A percentile compares a stretch with the other conserved stretches of the same genome.
phyloP scores from a whole-genome alignment of 2,888 invertebrate species.

The Chrysotoxum bicinctum region DNA sequence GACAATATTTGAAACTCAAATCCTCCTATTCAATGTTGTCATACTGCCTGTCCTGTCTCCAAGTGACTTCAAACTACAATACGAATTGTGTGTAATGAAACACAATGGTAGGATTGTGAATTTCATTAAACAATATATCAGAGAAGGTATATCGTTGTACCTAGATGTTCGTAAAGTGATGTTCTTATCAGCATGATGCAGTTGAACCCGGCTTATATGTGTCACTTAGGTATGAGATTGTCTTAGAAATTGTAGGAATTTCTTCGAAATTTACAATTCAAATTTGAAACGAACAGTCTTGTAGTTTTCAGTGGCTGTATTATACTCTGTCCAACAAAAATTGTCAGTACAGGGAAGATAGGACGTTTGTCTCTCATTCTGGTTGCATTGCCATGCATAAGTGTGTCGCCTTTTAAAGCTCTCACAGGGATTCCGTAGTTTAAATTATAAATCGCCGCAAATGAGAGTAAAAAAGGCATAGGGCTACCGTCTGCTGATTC shows the following conservation, averaged over 20 bases:
- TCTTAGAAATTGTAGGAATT: not conserved
- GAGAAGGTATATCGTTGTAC: not conserved
- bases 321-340: no score
- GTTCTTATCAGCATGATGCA: not conserved
- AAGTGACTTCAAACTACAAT: slow-evolving; percentile 26
- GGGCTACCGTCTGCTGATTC: no score
- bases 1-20: not conserved
- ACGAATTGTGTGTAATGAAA: slow-evolving; percentile 31
- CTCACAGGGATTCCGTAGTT: no score
- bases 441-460: no score
- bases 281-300: not conserved
- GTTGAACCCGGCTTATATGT: not conserved
- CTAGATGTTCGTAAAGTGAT: not conserved
- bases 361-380: no score
- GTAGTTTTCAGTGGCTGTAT: no score
- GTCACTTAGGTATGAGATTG: no score
- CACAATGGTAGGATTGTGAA: slow-evolving; percentile 45
- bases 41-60: slow-evolving; percentile 6
- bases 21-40: not conserved
- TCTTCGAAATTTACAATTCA: not conserved
- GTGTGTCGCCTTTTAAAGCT: no score
- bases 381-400: no score
- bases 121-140: slow-evolving; percentile 34
- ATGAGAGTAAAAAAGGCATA: no score
- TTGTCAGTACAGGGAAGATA: no score